phyloP scores from a whole-genome alignment of 2,113 vertebrate species.

The Thryonomys swinderianus region DNA sequence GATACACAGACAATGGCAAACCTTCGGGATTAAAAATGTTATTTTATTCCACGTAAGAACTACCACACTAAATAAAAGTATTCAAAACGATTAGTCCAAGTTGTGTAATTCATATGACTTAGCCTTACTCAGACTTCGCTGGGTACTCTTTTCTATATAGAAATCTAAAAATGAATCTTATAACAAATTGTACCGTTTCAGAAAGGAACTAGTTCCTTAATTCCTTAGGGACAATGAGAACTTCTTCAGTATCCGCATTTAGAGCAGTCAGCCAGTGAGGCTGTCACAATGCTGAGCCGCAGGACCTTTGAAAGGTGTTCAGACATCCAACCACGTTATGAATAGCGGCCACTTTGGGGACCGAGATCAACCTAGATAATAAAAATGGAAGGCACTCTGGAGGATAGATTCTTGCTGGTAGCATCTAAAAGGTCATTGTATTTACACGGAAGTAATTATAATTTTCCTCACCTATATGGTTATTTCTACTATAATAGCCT shows the following conservation, averaged over 20 bases:
- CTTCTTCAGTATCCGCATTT: not conserved
- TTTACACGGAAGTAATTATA: not conserved
- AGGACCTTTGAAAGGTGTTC: not conserved
- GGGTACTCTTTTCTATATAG: not conserved
- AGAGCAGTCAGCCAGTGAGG: not conserved
- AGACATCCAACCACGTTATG: not conserved
- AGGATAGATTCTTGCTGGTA: not conserved
- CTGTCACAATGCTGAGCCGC: not conserved
- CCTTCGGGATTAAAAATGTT: not conserved
- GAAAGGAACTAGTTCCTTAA: not conserved
- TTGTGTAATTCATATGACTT: not conserved
- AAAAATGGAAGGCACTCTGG: not conserved
- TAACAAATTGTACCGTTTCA: conserved; percentile 16
- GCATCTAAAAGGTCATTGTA: not conserved
- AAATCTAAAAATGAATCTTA: conserved; percentile 53
- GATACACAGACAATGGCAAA: not conserved
- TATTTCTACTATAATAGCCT: not conserved
- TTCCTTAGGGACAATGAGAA: conserved; percentile 34
- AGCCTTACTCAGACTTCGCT: conserved; percentile 28
- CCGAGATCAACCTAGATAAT: not conserved
- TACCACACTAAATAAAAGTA: conserved; percentile 17
- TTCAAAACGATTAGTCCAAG: not conserved
- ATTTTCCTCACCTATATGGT: not conserved
- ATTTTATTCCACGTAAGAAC: not conserved
- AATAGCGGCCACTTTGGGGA: not conserved